These are phyloP conservation scores for Brachionichthys hirsutus DNA, from an alignment of 2,113 vertebrate species.

Conservation along the genomic window DNA sequence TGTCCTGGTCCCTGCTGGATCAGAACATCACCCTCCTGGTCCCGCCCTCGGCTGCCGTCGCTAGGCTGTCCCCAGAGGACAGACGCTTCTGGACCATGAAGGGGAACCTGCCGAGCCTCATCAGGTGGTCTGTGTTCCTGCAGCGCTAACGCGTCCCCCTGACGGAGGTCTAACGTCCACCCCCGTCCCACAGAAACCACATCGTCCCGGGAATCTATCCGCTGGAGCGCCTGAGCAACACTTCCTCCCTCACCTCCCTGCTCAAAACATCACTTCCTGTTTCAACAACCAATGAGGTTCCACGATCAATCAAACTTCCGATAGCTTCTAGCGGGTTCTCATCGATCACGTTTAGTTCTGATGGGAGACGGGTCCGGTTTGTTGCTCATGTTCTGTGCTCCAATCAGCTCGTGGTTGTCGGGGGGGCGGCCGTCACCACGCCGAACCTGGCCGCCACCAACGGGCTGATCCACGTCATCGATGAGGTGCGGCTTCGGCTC, in stretches of 20 bases:
- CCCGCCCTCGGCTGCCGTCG: constrained; percentile 81
- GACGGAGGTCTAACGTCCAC: too few species aligned
- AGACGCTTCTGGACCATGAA: constrained; percentile 82
- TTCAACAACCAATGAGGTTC: constrained; percentile 77
- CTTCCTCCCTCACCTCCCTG: constrained; percentile 77
- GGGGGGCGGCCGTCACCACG: constrained; percentile 76
- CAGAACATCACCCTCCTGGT: constrained; percentile 86
- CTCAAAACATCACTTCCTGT: constrained; percentile 79
- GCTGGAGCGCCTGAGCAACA: constrained; percentile 73
- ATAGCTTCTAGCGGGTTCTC: neutral
- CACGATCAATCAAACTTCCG: too few species aligned
- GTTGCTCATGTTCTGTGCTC: neutral
- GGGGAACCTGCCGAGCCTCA: constrained; percentile 80
- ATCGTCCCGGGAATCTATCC: constrained; percentile 76
- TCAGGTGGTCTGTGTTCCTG: constrained; percentile 79
- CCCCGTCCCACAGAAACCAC: constrained; percentile 78
- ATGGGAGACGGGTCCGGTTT: too few species aligned
- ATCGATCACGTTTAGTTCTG: too few species aligned
- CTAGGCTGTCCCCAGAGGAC: constrained; percentile 81
- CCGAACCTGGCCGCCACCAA: constrained; percentile 84
- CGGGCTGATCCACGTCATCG: constrained; percentile 87
- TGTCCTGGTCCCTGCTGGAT: constrained; percentile 70
- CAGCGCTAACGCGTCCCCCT: too few species aligned
- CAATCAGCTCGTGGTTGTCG: constrained; percentile 78
- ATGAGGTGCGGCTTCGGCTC: constrained; percentile 74